Evolutionary conservation across 2,113 vertebrate genomes (phyloP), one percentile per base, ranked within the genome.

Genomic region (Tyrannus savana): DNA sequence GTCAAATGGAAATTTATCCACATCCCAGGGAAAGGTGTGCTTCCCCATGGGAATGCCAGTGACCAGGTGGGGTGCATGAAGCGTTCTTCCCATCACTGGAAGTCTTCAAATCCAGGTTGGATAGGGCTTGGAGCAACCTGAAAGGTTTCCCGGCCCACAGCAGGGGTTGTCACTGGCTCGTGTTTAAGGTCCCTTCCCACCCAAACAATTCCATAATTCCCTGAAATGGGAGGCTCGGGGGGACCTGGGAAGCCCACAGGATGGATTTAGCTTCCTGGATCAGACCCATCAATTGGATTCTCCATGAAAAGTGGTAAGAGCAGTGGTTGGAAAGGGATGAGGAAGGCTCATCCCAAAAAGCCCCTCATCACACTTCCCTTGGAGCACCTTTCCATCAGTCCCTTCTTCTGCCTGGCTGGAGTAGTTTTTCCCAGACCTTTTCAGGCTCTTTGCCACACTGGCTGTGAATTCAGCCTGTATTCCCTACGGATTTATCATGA

Each of bases 291-390:
- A 27, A 46, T 0, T 18, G 52, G 50, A 37, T 60, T 73, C 68
- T 74, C n/a, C 19, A 2, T 1, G 23, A 18, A 23, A 53, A 64
- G 55, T 1, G 10, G 50, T 8, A 37, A 9, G 21, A 59, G 75
- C 9, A 67, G 37, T 0, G 8, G 7, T 19, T 56, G 63, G 11
- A 93, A 39, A 79, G 11, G 19, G 33, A 44, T 9, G 41, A 72
- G 30, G n/a, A 9, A 28, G 12, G 16, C 7, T 16, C 68, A 72
- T 10, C 16, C 69, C 35, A 33, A 56, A 31, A 33, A 42, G 8
- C 0, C 10, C 39, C 25, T 84, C 15, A 1, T 16, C 16, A 2
- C 0, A 3, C 19, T 24, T 91, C n/a, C 28, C 53, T 15, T 11
- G 30, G 10, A 74, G 63, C 47, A 50, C n/a, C n/a, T 52, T 79